phyloP scores from a whole-genome alignment of 2,113 vertebrate species.

The Elachura formosa region DNA sequence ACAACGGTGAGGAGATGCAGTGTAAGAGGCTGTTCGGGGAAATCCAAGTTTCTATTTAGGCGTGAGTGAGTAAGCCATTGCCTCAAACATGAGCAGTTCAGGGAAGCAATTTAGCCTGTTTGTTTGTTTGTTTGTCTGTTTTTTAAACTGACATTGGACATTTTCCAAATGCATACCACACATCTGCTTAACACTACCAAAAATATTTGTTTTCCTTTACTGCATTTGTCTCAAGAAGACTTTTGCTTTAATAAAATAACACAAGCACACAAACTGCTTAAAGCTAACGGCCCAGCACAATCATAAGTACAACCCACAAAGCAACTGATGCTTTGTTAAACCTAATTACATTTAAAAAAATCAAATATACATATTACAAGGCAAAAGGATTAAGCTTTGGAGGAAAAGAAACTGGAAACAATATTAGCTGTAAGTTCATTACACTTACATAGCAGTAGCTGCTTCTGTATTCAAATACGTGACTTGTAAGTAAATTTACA shows the following conservation, averaged over 20 bases:
- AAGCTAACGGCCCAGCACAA: slow-evolving; percentile 15
- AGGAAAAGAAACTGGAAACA: slow-evolving; percentile 33
- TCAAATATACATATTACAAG: slow-evolving; percentile 54
- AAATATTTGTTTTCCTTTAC: background rate
- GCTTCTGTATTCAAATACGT: background rate
- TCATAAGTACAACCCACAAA: slow-evolving; percentile 1
- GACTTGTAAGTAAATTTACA: background rate
- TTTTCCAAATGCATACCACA: slow-evolving; percentile 36
- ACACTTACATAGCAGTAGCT: background rate
- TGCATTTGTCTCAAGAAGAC: background rate
- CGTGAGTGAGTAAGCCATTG: background rate
- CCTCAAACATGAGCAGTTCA: background rate
- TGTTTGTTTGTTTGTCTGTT: background rate
- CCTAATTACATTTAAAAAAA: slow-evolving; percentile 28
- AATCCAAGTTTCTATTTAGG: background rate
- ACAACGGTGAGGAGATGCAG: slow-evolving; percentile 28
- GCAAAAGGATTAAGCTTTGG: slow-evolving; percentile 48
- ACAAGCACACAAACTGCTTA: slow-evolving; percentile 45
- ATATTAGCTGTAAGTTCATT: background rate
- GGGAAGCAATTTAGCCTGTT: background rate
- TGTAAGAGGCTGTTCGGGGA: background rate
- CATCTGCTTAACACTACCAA: slow-evolving; percentile 35
- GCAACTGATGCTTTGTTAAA: slow-evolving; percentile 46
- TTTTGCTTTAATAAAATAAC: slow-evolving; percentile 18
- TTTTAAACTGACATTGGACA: background rate